Conservation (phyloP, 2,113 vertebrate species). For the Leptocoma aspasia region DNA sequence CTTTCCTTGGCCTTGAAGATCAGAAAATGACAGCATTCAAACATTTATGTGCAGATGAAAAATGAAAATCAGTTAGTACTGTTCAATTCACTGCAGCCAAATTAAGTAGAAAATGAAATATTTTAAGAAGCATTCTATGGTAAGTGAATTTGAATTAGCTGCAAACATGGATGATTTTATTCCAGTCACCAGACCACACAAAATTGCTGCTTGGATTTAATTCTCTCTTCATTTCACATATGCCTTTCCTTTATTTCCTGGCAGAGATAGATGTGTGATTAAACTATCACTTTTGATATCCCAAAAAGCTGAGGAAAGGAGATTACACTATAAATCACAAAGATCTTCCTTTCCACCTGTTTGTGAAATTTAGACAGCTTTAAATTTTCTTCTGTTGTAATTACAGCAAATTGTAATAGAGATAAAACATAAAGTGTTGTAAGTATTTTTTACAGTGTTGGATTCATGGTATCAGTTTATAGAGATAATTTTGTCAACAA, state of each 20-base stretch:
- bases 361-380: constrained; percentile 5
- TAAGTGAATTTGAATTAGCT: constrained; percentile 52
- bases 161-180: constrained; percentile 28
- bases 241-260: constrained; percentile 37
- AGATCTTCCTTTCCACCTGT: constrained; percentile 14
- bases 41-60: constrained; percentile 1
- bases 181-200: neutral
- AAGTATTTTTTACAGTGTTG: neutral
- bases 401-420: constrained; percentile 9
- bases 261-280: constrained; percentile 46
- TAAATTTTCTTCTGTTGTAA: neutral
- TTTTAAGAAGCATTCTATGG: constrained; percentile 39
- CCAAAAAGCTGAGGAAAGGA: constrained; percentile 12
- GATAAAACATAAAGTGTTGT: neutral
- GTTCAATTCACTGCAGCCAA: constrained; percentile 24
- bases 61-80: constrained; percentile 17
- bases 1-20: neutral
- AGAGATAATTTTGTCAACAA: constrained; percentile 30
- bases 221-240: neutral
- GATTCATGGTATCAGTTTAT: constrained; percentile 15
- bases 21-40: neutral
- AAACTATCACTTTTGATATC: constrained; percentile 51
- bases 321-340: constrained; percentile 46
- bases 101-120: constrained; percentile 57
- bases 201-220: constrained; percentile 13